Evolutionary conservation across 2,888 invertebrate genomes (phyloP).

Genomic region (Artemia sinica): DNA sequence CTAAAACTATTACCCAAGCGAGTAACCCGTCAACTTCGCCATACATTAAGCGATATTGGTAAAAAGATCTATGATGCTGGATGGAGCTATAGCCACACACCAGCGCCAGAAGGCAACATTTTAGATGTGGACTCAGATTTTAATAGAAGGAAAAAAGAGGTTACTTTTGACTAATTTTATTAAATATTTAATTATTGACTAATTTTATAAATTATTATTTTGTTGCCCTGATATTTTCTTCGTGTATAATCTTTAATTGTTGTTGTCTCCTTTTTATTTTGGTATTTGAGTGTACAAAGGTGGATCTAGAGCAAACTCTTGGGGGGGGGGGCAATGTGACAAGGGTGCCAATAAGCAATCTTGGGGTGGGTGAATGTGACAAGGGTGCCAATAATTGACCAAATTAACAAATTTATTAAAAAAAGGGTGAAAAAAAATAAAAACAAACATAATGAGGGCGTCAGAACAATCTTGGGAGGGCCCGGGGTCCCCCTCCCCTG

Average conservation of each 20-base stretch:
- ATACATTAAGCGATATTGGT: conserved; percentile 58
- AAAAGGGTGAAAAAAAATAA: too few relatives aligned
- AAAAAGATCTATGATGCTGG: conserved; percentile 33
- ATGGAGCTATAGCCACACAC: conserved; percentile 23
- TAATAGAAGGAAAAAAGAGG: conserved; percentile 57
- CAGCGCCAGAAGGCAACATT: conserved; percentile 36
- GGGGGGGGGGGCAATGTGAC: too few relatives aligned
- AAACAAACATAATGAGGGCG: too few relatives aligned
- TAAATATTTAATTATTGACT: conserved; percentile 15
- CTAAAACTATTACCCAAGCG: conserved; percentile 68
- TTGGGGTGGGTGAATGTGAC: too few relatives aligned
- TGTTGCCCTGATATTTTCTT: too few relatives aligned
- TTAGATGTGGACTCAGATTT: conserved; percentile 55
- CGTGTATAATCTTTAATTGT: background rate
- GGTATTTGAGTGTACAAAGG: background rate
- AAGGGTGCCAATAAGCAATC: too few relatives aligned
- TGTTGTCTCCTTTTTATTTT: conserved; percentile 16
- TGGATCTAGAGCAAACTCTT: too few relatives aligned
- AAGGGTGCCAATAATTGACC: too few relatives aligned
- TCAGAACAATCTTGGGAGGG: too few relatives aligned
- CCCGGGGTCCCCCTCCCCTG: too few relatives aligned
- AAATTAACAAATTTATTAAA: too few relatives aligned
- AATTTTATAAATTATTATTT: background rate
- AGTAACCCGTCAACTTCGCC: conserved; percentile 59
- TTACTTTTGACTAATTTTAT: conserved; percentile 29